Base-by-base conservation (phyloP, 2,797 vertebrate species). In the Schizothorax lantsangensis region DNA sequence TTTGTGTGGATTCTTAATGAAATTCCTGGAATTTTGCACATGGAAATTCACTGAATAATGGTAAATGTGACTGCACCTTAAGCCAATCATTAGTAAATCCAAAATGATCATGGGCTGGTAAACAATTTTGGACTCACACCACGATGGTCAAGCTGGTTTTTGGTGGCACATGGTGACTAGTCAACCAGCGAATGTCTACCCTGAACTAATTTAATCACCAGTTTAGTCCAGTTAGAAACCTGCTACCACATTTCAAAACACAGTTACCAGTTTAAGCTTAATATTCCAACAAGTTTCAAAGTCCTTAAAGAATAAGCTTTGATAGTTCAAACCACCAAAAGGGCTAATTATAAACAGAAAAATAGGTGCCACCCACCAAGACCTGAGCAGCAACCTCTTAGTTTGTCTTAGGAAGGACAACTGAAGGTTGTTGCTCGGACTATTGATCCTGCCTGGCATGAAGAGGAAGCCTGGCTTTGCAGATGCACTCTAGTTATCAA, bases 361-460 rank as follows among this genome's bases (percentile, higher is more conserved):
- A 71, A 82, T 3, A 54, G 21, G 68, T 1, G 17, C 26, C 9
- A 54, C 68, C 43, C 43, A 59, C 40, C 26, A 68, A 79, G 36
- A 62, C 77, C 43, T 78, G 49, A 83, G 36, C 43, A 59, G 71
- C 54, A 72, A 74, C 52, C 38, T 54, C 21, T 26, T 30, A 17
- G 5, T 75, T 73, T 72, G 68, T 71, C n/a, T 5, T 59, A 81
- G 84, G 47, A 17, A 80, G 87, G 80, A 57, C 36, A 85, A 36
- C 33, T 59, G 40, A 85, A 84, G 86, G 81, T 86, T 87, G 77
- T 66, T 88, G 72, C 66, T 84, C n/a, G 30, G 43, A 82, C 66
- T 89, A 90, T 89, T 77, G 84, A 90, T 88, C 49, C 40, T 66
- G 85, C 40, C 78, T 89, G 49, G 83, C 62, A 87, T 84, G 47